Conservation (phyloP, 1,140 invertebrate genomes). For the Arctopsyche grandis region DNA sequence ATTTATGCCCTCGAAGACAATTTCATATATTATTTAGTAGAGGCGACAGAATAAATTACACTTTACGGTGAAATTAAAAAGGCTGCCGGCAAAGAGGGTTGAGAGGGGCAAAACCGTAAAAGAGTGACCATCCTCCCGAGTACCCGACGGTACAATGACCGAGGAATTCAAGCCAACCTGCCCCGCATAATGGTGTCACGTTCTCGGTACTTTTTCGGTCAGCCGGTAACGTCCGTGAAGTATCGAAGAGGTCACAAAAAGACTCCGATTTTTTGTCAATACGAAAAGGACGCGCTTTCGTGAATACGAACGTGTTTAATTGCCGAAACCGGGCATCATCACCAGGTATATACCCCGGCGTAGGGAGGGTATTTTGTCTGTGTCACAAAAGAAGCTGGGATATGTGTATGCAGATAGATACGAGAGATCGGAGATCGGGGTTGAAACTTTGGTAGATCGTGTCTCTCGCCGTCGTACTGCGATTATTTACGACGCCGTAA, state of each 20-base stretch:
- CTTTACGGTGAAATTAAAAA: constrained; percentile 50
- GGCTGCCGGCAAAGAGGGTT: neutral
- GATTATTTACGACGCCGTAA: constrained; percentile 47
- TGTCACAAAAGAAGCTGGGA: neutral
- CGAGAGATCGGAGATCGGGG: neutral
- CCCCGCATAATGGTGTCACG: constrained; percentile 43
- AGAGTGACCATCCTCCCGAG: constrained; percentile 38
- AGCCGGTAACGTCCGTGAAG: constrained; percentile 44
- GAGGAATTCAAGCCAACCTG: constrained; percentile 42
- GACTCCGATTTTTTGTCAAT: constrained; percentile 44
- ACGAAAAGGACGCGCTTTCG: constrained; percentile 25
- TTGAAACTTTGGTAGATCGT: neutral
- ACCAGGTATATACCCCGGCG: neutral
- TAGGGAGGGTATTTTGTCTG: too few relatives aligned
- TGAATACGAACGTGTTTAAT: constrained; percentile 54
- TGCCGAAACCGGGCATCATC: constrained; percentile 50
- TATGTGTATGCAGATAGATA: neutral
- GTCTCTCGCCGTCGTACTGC: neutral
- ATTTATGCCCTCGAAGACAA: constrained; percentile 43
- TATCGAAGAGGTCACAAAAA: constrained; percentile 46
- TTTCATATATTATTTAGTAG: constrained; percentile 34
- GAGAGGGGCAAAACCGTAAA: neutral
- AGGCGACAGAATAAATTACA: constrained; percentile 52
- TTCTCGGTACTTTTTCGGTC: constrained; percentile 47
- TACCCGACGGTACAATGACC: too few relatives aligned